phyloP scores from a whole-genome alignment of 1,140 invertebrate genomes.

The Philopotamus ludificatus region DNA sequence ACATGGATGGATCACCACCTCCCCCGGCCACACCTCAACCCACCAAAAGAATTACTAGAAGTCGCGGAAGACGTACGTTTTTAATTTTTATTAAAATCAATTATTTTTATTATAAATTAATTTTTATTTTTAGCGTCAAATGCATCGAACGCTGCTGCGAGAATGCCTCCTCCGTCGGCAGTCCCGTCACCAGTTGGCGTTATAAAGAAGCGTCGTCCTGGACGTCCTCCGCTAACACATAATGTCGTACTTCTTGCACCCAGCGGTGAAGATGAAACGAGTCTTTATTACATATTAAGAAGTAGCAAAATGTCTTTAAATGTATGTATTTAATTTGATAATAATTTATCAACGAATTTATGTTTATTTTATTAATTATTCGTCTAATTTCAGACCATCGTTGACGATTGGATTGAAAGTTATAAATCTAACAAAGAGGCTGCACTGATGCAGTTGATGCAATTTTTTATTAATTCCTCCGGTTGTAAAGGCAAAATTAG shows the following conservation, averaged over 20 bases:
- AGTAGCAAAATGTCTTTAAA: slow-evolving; percentile 77
- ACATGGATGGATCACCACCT: slow-evolving; percentile 26
- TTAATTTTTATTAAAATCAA: neutral
- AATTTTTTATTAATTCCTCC: slow-evolving; percentile 97
- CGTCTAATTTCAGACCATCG: slow-evolving; percentile 68
- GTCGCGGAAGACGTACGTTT: slow-evolving; percentile 44
- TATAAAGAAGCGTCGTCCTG: slow-evolving; percentile 41
- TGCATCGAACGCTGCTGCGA: slow-evolving; percentile 11
- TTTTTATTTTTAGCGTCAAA: slow-evolving; percentile 14
- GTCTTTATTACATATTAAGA: slow-evolving; percentile 77
- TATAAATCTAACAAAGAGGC: slow-evolving; percentile 91
- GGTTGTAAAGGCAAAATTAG: slow-evolving; percentile 97
- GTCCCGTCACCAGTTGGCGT: slow-evolving; percentile 37
- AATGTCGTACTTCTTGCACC: slow-evolving; percentile 45
- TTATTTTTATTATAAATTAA: slow-evolving; percentile 3
- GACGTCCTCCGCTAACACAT: slow-evolving; percentile 47
- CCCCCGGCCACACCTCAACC: slow-evolving; percentile 50
- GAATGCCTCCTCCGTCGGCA: slow-evolving; percentile 44
- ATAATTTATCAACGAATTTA: slow-evolving; percentile 1
- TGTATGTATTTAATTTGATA: slow-evolving; percentile 53
- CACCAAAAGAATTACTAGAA: slow-evolving; percentile 53
- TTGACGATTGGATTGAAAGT: slow-evolving; percentile 98
- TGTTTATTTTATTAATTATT: slow-evolving; percentile 11
- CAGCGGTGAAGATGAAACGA: slow-evolving; percentile 69
- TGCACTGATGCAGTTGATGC: slow-evolving; percentile 92